Percentiles rank a stretch among this genome's conserved stretches.
These are phyloP conservation scores for Nemopilema nomurai DNA, from an alignment of 30 jellyfish, hydroid and myxozoan genomes.

Conservation along the genomic window DNA sequence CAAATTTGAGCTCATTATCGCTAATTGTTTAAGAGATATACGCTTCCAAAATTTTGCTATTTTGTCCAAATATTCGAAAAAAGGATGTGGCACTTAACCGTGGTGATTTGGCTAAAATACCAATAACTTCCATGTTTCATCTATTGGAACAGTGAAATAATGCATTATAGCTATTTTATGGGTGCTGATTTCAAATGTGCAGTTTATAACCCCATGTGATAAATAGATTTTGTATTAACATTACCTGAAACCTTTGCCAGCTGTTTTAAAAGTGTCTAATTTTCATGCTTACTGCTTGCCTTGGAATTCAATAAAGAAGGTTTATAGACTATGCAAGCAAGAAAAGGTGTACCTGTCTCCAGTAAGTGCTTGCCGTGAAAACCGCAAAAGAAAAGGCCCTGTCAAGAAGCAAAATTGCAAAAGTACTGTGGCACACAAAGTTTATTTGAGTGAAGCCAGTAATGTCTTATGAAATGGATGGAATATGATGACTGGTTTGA, in stretches of 20 bases:
- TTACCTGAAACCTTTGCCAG: neutral
- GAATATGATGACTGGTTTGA: too few species aligned
- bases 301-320: neutral
- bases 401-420: neutral
- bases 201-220: neutral
- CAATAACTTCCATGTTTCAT: neutral
- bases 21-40: neutral
- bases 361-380: conserved; percentile 71
- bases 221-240: neutral
- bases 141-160: neutral
- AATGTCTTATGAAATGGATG: too few species aligned
- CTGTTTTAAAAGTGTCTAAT: neutral
- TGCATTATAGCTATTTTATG: neutral
- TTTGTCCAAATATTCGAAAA: neutral
- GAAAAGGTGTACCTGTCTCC: conserved; percentile 76
- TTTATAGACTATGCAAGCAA: neutral
- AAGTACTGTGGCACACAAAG: too few species aligned
- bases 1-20: neutral
- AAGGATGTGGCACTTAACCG: neutral
- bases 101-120: neutral
- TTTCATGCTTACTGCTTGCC: too few species aligned
- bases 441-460: too few species aligned
- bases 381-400: conserved; percentile 67
- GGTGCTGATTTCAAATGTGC: neutral
- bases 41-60: neutral